Evolutionary conservation across 2,797 vertebrate genomes (phyloP), one percentile per base, ranked within the genome.

Genomic region (Danio albolineatus): DNA sequence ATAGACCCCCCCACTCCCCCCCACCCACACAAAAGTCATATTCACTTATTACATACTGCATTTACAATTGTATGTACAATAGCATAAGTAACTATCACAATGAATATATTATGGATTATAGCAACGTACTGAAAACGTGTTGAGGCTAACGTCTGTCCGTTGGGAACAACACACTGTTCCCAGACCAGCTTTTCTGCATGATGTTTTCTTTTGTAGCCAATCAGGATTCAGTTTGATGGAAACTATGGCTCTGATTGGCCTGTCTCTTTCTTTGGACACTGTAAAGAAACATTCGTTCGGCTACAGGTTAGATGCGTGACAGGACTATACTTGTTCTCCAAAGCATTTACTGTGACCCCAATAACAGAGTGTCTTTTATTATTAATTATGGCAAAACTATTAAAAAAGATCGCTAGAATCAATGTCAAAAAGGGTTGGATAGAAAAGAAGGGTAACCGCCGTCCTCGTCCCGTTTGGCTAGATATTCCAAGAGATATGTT

Each of bases 41-140:
- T 85, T 85, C 89, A 92, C 89, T 88, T 90, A 88, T 87, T 91
- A 93, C 90, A 90, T 82, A 87, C 88, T 73, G 90, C 87, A 90
- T 93, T 89, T 93, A 94, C 92, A 93, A 89, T 92, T 91, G 82
- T 92, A 92, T 94, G n/a, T 93, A 94, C 92, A 94, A 82, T 90
- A 89, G 90, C 88, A 92, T 93, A 89, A 90, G 91, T 93, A 90
- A 92, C 87, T 91, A 86, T 92, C 85, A 94, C 90, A 92, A 90
- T 86, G 86, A 74, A 88, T 90, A 85, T 88, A 87, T 89, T 83
- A 86, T 90, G 86, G 88, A 86, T 90, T 89, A 78, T 70, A 70
- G 86, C 88, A 82, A 85, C 28, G 48, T 60, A 46, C 57, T 60
- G 76, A 86, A 83, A 81, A 82, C 41, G 70, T 62, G 61, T 75